These are phyloP conservation scores for Procapra przewalskii DNA, from an alignment of 2,113 vertebrate species.

Conservation along the genomic window DNA sequence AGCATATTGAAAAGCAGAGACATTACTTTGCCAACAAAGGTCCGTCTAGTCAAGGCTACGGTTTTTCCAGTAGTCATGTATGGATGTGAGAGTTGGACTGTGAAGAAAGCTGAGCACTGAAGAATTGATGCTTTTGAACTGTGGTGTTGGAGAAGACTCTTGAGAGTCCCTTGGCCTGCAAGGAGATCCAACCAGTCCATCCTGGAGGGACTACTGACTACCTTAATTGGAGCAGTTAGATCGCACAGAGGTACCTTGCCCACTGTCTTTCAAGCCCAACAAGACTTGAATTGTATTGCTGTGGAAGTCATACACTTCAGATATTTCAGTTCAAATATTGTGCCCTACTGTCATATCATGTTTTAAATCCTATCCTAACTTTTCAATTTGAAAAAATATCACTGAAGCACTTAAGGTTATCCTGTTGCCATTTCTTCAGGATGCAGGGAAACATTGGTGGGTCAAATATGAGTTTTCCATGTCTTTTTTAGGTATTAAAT, in stretches of 20 bases:
- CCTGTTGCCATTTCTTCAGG: neutral
- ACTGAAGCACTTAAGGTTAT: neutral
- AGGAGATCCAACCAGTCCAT: too few species aligned
- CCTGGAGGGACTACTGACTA: neutral
- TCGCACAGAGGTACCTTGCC: neutral
- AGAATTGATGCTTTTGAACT: too few species aligned
- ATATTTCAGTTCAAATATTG: neutral
- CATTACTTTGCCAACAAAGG: too few species aligned
- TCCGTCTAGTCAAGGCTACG: too few species aligned
- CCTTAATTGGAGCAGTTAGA: neutral
- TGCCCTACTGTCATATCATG: neutral
- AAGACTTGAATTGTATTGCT: constrained; percentile 24
- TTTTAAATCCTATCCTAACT: constrained; percentile 20
- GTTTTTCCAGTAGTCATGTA: too few species aligned
- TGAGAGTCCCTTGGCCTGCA: too few species aligned
- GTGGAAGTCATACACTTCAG: neutral
- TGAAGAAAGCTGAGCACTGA: too few species aligned
- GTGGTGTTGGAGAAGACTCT: too few species aligned
- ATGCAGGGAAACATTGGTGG: neutral
- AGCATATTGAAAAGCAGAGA: too few species aligned
- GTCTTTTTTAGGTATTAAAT: neutral
- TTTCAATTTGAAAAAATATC: constrained; percentile 1
- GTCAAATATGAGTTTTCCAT: neutral
- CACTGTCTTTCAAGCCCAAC: neutral
- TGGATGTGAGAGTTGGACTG: too few species aligned